phyloP scores from a whole-genome alignment of 1,140 invertebrate species.

The Pachypsylla venusta region DNA sequence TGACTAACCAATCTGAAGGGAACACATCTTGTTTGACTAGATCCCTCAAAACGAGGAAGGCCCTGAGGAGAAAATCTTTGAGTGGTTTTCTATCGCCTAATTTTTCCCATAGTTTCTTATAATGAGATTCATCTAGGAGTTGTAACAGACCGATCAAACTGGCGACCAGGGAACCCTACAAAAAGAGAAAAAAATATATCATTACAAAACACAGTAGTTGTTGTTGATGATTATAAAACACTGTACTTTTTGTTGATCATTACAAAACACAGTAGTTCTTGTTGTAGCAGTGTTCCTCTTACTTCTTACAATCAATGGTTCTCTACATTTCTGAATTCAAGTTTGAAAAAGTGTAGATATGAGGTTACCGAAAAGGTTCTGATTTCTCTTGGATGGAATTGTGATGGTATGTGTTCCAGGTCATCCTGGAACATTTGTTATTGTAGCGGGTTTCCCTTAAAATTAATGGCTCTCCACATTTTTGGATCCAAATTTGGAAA shows the following conservation, averaged over 20 bases:
- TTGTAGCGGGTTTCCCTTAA: no score
- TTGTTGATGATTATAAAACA: not conserved
- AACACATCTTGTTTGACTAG: slow-evolving; percentile 73
- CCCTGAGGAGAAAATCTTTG: slow-evolving; percentile 79
- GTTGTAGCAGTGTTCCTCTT: no score
- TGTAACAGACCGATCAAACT: slow-evolving; percentile 72
- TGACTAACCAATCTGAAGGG: slow-evolving; percentile 81
- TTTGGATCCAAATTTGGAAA: no score
- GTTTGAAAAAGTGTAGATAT: no score
- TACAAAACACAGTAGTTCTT: no score
- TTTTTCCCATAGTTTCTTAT: slow-evolving; percentile 73
- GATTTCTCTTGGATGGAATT: no score
- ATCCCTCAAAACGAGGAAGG: slow-evolving; percentile 74
- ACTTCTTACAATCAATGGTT: no score
- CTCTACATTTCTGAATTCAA: no score
- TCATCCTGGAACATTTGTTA: no score
- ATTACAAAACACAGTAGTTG: not conserved
- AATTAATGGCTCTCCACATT: no score
- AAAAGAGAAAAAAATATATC: not conserved
- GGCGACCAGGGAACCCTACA: slow-evolving; percentile 63
- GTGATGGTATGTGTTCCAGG: no score
- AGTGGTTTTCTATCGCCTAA: slow-evolving; percentile 53
- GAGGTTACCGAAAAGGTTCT: no score
- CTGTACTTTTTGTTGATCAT: slow-evolving; percentile 9
- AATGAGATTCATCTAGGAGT: slow-evolving; percentile 73